phyloP scores from a whole-genome alignment of 2,888 invertebrate species.

The Apomyelois bistriatella region DNA sequence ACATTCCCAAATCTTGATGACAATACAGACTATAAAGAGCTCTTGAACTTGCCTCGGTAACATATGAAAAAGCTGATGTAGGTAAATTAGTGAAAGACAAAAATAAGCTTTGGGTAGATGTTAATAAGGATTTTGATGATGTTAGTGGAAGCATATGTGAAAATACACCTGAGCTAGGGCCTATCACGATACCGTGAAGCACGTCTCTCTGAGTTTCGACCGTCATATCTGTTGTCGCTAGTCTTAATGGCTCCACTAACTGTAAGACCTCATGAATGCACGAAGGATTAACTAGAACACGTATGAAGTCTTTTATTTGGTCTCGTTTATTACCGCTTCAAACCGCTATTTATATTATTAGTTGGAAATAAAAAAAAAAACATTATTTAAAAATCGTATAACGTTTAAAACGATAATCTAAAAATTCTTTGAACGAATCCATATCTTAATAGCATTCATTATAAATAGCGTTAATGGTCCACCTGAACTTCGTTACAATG shows the following conservation, averaged over 20 bases:
- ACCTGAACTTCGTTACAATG: slow-evolving; percentile 43
- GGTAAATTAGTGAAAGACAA: slow-evolving; percentile 16
- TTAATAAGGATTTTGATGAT: slow-evolving; percentile 23
- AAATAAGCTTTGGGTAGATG: slow-evolving; percentile 23
- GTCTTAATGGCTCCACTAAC: slow-evolving; percentile 64
- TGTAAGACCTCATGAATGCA: slow-evolving; percentile 60
- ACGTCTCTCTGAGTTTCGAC: slow-evolving; percentile 55
- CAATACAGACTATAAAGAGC: slow-evolving; percentile 62
- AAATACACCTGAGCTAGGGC: slow-evolving; percentile 56
- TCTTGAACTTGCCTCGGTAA: slow-evolving; percentile 36
- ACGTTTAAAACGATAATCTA: not conserved
- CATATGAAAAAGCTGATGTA: slow-evolving; percentile 33
- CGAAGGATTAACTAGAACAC: slow-evolving; percentile 47
- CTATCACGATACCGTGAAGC: slow-evolving; percentile 70
- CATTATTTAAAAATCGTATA: not conserved
- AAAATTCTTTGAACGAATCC: not conserved
- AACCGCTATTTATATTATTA: not conserved
- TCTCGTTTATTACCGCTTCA: slow-evolving; percentile 6
- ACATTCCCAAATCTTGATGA: slow-evolving; percentile 60
- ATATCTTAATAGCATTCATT: slow-evolving; percentile 6
- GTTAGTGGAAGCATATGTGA: slow-evolving; percentile 44
- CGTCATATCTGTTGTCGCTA: slow-evolving; percentile 55
- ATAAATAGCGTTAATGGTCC: slow-evolving; percentile 33
- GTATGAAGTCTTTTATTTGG: slow-evolving; percentile 19
- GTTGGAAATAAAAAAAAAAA: not conserved